phyloP scores from a whole-genome alignment of 2,888 invertebrate genomes.

The Folsomia manolachei region DNA sequence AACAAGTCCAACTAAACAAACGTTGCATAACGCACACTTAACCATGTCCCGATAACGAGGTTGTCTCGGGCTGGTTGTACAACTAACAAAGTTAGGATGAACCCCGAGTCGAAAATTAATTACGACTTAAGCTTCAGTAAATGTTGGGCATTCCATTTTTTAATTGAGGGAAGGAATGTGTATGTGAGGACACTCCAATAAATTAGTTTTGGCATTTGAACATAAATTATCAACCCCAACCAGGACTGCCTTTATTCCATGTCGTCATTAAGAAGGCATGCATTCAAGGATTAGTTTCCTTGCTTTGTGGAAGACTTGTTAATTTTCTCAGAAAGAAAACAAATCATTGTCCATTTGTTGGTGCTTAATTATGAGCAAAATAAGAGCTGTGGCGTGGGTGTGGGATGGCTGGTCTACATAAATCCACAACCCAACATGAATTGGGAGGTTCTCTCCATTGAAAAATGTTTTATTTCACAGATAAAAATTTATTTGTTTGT shows the following conservation, averaged over 20 bases:
- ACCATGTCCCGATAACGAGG: neutral
- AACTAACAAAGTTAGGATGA: neutral
- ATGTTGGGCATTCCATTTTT: neutral
- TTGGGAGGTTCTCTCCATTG: neutral
- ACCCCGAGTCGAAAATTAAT: neutral
- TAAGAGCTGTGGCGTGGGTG: neutral
- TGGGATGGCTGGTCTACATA: neutral
- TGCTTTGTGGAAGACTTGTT: neutral
- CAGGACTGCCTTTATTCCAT: no score
- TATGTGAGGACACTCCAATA: conserved; percentile 1
- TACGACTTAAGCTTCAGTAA: neutral
- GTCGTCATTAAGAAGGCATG: neutral
- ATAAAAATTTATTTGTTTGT: neutral
- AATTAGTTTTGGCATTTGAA: conserved; percentile 1
- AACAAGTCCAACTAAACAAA: no score
- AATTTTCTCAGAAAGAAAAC: neutral
- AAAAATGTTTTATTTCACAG: no score
- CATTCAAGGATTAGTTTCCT: neutral
- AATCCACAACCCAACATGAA: neutral
- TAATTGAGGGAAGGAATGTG: conserved; percentile 1
- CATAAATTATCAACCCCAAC: neutral
- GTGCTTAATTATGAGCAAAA: neutral
- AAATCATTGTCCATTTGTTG: neutral
- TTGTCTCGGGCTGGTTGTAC: neutral
- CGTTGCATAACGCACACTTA: neutral